phyloP scores from a whole-genome alignment of 2,113 vertebrate genomes.

The Upupa epops region DNA sequence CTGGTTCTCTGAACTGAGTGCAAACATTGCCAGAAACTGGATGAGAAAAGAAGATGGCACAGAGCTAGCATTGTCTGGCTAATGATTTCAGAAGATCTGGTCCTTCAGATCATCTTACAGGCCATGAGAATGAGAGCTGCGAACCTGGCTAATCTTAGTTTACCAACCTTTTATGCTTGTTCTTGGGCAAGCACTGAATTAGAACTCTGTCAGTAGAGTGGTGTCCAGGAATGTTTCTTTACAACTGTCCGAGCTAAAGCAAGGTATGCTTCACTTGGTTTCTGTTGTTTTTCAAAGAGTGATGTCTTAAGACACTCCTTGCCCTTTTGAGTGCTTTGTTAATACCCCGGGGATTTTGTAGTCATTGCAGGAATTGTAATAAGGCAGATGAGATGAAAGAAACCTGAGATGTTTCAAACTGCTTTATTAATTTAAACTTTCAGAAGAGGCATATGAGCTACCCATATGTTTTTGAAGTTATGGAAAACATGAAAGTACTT shows the following conservation, averaged over 20 bases:
- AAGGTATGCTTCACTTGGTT: neutral
- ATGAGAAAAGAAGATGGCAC: neutral
- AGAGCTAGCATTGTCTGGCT: neutral
- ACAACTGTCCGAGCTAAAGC: neutral
- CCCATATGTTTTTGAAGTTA: neutral
- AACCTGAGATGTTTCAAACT: constrained; percentile 4
- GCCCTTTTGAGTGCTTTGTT: constrained; percentile 16
- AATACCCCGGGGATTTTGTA: constrained; percentile 7
- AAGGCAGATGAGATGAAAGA: constrained; percentile 16
- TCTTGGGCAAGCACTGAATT: neutral
- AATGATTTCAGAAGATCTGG: neutral
- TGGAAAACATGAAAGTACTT: constrained; percentile 2
- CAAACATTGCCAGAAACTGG: neutral
- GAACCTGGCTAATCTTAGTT: neutral
- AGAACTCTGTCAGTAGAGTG: neutral
- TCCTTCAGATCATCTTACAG: neutral
- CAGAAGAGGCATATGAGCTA: neutral
- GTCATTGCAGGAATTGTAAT: constrained; percentile 11
- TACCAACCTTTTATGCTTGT: neutral
- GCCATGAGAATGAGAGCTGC: neutral
- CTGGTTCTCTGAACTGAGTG: neutral
- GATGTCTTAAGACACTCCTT: constrained; percentile 20
- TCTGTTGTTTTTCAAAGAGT: constrained; percentile 28
- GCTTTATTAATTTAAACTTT: constrained; percentile 20
- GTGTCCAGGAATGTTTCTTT: neutral